A percentile compares a stretch with the other conserved stretches of the same genome.
Conservation (phyloP, 1,140 invertebrate genomes). For the Hetaerina americana region DNA sequence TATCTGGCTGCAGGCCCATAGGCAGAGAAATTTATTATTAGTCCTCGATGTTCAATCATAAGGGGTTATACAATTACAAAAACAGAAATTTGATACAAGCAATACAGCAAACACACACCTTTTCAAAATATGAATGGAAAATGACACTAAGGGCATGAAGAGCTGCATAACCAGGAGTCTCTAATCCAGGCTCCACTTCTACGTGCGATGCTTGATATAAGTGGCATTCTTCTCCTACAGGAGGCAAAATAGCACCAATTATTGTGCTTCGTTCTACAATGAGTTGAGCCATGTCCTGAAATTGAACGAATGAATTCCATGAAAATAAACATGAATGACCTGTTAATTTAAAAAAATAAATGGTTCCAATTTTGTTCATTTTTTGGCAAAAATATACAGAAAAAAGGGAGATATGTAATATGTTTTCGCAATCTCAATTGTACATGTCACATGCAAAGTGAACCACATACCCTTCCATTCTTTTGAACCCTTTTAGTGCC, state of each 20-base stretch:
- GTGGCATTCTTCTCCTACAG: conserved; percentile 34
- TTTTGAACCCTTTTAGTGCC: too few relatives aligned
- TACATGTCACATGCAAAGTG: too few relatives aligned
- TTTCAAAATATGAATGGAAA: conserved; percentile 61
- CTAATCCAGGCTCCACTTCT: conserved; percentile 27
- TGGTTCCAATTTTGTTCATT: too few relatives aligned
- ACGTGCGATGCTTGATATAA: too few relatives aligned
- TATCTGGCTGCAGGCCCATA: too few relatives aligned
- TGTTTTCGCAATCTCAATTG: too few relatives aligned
- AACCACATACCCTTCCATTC: too few relatives aligned
- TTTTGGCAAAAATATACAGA: too few relatives aligned
- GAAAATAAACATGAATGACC: neutral
- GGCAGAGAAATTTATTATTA: too few relatives aligned
- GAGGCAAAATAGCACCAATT: conserved; percentile 67
- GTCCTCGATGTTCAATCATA: neutral
- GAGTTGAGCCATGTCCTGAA: conserved; percentile 72
- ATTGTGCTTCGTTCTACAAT: conserved; percentile 88
- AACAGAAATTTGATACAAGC: neutral
- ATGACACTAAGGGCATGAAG: conserved; percentile 65
- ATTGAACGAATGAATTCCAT: conserved; percentile 13
- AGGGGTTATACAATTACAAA: neutral
- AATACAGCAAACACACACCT: conserved; percentile 30
- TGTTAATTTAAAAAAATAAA: neutral
- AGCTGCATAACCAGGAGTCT: conserved; percentile 24
- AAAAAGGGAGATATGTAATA: too few relatives aligned